Evolutionary conservation across 2,797 vertebrate genomes (phyloP).

Genomic region (Arctocebus calabarensis): DNA sequence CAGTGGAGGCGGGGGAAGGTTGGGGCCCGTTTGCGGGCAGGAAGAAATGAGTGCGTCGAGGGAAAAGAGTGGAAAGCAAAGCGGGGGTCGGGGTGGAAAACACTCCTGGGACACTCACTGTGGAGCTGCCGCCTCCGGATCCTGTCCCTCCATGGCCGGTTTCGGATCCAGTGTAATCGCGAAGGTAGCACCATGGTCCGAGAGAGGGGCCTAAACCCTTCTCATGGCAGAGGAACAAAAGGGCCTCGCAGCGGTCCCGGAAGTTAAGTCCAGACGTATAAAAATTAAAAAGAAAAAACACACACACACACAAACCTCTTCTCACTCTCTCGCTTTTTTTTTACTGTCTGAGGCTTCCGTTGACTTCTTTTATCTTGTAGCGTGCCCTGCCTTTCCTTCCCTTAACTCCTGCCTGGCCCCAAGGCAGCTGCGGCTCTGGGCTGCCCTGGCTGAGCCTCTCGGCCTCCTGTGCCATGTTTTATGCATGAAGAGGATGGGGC

Average conservation of each 20-base stretch:
- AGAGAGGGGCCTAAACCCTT: slow-evolving; percentile 33
- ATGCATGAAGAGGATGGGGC: slow-evolving; percentile 87
- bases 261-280: neutral
- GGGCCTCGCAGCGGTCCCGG: neutral
- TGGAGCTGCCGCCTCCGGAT: slow-evolving; percentile 89
- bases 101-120: slow-evolving; percentile 90
- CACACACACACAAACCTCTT: neutral
- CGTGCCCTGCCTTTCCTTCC: slow-evolving; percentile 36
- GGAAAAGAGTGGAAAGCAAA: accelerated
- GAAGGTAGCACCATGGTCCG: slow-evolving; percentile 92
- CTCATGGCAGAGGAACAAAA: slow-evolving; percentile 44
- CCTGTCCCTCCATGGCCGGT: slow-evolving; percentile 91
- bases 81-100: too few species aligned
- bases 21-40: accelerated
- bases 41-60: accelerated
- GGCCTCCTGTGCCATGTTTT: slow-evolving; percentile 87
- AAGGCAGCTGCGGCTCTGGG: slow-evolving; percentile 32
- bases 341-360: slow-evolving; percentile 28
- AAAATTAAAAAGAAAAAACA: neutral
- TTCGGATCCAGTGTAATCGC: slow-evolving; percentile 93
- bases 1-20: accelerated
- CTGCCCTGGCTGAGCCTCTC: slow-evolving; percentile 17
- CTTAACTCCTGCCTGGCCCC: neutral
- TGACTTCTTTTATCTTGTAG: slow-evolving; percentile 29
- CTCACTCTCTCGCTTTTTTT: neutral